Conservation (phyloP, 1,140 invertebrate species). For the Drosophila truncata region DNA sequence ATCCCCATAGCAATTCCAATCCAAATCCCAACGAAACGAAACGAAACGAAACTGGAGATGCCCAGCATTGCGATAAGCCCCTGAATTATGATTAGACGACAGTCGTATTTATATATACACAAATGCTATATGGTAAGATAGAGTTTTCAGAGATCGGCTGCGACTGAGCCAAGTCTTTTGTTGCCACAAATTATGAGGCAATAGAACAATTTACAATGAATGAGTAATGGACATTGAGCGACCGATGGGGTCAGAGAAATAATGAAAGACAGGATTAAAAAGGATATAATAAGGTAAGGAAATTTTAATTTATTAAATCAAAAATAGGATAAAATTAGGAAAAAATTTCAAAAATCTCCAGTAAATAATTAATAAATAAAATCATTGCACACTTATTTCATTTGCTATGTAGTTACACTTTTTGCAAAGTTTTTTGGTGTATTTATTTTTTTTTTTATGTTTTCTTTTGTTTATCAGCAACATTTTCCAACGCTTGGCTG, state of each 20-base stretch:
- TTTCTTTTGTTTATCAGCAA: conserved; percentile 63
- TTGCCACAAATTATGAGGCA: conserved; percentile 43
- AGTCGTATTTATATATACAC: conserved; percentile 57
- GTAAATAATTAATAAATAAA: conserved; percentile 28
- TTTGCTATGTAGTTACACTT: conserved; percentile 3
- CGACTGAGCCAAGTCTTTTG: conserved; percentile 26
- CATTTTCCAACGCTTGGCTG: conserved; percentile 72
- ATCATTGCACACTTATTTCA: conserved; percentile 46
- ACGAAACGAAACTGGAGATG: conserved; percentile 70
- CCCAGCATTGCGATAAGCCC: conserved; percentile 68
- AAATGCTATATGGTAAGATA: conserved; percentile 34
- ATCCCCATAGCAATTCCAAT: conserved; percentile 22
- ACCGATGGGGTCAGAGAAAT: not conserved
- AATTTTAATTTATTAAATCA: conserved; percentile 9
- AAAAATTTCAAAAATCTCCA: not conserved
- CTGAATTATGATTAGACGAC: conserved; percentile 75
- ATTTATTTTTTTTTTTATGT: conserved; percentile 3
- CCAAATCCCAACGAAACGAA: conserved; percentile 46
- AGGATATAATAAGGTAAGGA: not conserved
- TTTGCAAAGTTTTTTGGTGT: not conserved
- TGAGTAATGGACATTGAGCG: conserved; percentile 31
- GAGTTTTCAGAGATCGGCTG: conserved; percentile 2
- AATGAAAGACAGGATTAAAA: not conserved
- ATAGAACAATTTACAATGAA: conserved; percentile 40
- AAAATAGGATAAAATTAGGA: not conserved